Evolutionary conservation across 1,140 invertebrate species (phyloP), one percentile per base, ranked within the genome.

Genomic region (Himalopsyche phryganea): DNA sequence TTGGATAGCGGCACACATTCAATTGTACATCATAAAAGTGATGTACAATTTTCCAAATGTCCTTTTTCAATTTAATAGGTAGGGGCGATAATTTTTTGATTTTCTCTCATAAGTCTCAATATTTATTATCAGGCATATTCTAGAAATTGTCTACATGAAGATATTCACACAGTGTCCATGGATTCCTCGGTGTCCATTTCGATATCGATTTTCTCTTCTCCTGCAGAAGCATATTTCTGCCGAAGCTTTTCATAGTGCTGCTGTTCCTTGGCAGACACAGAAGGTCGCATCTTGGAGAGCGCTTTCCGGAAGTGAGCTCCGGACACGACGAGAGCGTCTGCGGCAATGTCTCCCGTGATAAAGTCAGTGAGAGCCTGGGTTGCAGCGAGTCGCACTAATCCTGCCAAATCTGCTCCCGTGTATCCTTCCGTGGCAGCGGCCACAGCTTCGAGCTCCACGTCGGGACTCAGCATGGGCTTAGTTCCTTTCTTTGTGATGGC

Each of bases 381-480:
- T 0, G 88, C 85, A 0, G 94, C 90, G 18, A 60, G 50, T 11
- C 62, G 33, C 0, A 96, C 83, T 17, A 96, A 73, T 17, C 92
- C 90, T 13, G 90, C 87, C 32, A 98, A 77, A 81, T 98, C 96
- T 11, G 96, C 96, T 49, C 96, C 96, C 1, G 91, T 94, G 63
- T 87, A 96, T 20, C 90, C 86, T 32, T 90, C 81, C 53, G 89
- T 91, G 42, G 83, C 69, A 2, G 68, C 70, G 38, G 89, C 86
- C 36, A 97, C 76, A 19, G 79, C 76, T 53, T 86, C 75, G 18
- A 98, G 74, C 68, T 90, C 76, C 0, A 97, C 90, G 75, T 96
- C 91, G 1, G 80, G 73, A 0, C 82, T 80, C 45, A 97, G 71
- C 65, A 76, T 77, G 3, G 92, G 93, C 67, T 80, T 83, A 1